Evolutionary conservation across 2,888 invertebrate species (phyloP), one percentile per base, ranked within the genome.

Genomic region (Amphipoea lucens): DNA sequence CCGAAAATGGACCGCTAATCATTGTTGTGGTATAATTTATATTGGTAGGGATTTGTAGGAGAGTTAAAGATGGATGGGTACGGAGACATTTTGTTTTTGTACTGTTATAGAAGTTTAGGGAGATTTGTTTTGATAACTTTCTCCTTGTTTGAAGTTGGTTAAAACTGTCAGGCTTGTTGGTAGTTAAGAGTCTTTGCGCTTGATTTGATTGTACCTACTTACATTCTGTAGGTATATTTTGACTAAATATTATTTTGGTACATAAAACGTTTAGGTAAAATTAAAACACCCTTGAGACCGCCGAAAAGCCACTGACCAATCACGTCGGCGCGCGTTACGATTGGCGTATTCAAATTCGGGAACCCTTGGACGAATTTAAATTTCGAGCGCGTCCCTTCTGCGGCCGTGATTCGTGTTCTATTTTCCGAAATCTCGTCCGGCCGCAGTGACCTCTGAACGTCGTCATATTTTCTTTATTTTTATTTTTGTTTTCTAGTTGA

Each of bases 311-410:
- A 73, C 88, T 90, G 91, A 91, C 94, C 95, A 94, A 94, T 95
- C 92, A 90, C 91, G 89, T 87, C 84, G 76, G 77, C 76, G 87
- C 82, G 85, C 88, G 79, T 86, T 88, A 91, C 90, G 91, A 94
- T 95, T 94, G 94, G 94, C 91, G 92, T 92, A 93, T 94, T 94
- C 92, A 94, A 95, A 94, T 94, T 92, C 88, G 88, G 87, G 92
- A 92, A 92, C 94, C 94, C 94, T 92, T 91, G 83, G 86, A 74
- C 84, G 87, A 90, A 91, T 92, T 93, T 90, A 83, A 92, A 93
- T 91, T 91, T 90, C 81, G 84, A 89, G 88, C 84, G 88, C 87
- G 87, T 88, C 89, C 90, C 90, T 87, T 86, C 83, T 86, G 72
- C 76, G 76, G 71, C 76, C 76, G 82, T 81, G 84, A 83, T 87